These are phyloP conservation scores for Cremastinae sp. DNA, from an alignment of 2,888 invertebrate genomes.

Conservation along the genomic window DNA sequence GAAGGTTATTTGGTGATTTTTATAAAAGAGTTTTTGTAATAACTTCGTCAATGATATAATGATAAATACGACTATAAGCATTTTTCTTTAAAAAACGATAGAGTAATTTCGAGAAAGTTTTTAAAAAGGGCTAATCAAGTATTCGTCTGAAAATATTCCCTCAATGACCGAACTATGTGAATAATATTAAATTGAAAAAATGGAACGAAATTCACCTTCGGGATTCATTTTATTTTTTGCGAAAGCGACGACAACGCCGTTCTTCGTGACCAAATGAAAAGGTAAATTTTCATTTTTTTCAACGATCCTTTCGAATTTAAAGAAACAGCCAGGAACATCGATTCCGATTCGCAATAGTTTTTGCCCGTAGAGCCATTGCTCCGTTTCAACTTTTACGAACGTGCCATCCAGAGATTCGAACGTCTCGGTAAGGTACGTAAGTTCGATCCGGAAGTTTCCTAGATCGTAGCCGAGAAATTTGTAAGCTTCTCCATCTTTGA, in stretches of 20 bases:
- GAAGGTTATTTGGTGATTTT: too few relatives aligned
- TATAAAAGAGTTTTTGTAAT: too few relatives aligned
- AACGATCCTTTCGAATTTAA: conserved; percentile 65
- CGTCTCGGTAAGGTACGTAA: conserved; percentile 63
- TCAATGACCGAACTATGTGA: too few relatives aligned
- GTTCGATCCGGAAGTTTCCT: conserved; percentile 69
- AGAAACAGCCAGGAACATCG: conserved; percentile 59
- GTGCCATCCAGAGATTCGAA: conserved; percentile 72
- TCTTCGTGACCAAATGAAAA: conserved; percentile 71
- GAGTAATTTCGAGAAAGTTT: too few relatives aligned
- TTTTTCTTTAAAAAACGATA: too few relatives aligned
- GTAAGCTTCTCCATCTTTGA: conserved; percentile 57
- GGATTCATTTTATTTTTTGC: conserved; percentile 41
- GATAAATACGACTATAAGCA: too few relatives aligned
- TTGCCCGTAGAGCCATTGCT: conserved; percentile 69
- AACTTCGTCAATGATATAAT: too few relatives aligned
- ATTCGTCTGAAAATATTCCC: too few relatives aligned
- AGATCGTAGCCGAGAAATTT: conserved; percentile 75
- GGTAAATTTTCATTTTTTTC: conserved; percentile 44
- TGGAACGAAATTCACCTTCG: too few relatives aligned
- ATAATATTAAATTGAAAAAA: too few relatives aligned
- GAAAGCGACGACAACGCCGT: conserved; percentile 72
- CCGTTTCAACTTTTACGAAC: conserved; percentile 65
- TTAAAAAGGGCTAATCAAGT: too few relatives aligned
- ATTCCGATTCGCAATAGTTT: conserved; percentile 66